These are phyloP conservation scores for Capitulum mitella DNA, from an alignment of 2,888 invertebrate species.

Conservation along the genomic window DNA sequence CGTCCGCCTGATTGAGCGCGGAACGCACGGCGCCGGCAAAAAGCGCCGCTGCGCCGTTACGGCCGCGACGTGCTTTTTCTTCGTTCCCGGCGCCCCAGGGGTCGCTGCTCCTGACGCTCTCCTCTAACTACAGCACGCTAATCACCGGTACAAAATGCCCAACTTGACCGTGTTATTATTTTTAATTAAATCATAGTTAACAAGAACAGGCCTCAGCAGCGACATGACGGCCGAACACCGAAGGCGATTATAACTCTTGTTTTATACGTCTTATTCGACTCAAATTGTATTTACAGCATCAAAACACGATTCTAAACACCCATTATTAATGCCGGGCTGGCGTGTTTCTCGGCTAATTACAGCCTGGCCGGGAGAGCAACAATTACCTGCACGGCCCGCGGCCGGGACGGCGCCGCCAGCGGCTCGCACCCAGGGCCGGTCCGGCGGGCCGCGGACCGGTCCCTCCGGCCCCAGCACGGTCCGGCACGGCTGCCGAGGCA, in stretches of 20 bases:
- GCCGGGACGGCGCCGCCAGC: neutral
- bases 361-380: neutral
- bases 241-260: slow-evolving; percentile 1
- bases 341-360: neutral
- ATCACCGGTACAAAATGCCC: slow-evolving; percentile 1
- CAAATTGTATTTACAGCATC: slow-evolving; percentile 23
- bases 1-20: neutral
- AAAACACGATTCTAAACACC: slow-evolving; percentile 22
- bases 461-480: too few relatives aligned
- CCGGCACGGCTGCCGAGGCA: too few relatives aligned
- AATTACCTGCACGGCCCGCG: neutral
- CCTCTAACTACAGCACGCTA: slow-evolving; percentile 8
- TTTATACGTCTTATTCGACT: slow-evolving; percentile 25
- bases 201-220: neutral
- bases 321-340: neutral
- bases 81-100: neutral
- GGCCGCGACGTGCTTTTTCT: neutral
- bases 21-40: neutral
- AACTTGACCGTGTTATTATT: slow-evolving; percentile 13
- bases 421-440: too few relatives aligned
- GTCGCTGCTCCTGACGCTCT: neutral
- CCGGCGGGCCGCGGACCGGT: too few relatives aligned
- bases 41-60: neutral
- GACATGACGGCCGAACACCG: neutral
- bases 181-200: slow-evolving; percentile 25